These are phyloP conservation scores for Onchidella celtica DNA, from an alignment of 2,888 invertebrate species.

Conservation along the genomic window DNA sequence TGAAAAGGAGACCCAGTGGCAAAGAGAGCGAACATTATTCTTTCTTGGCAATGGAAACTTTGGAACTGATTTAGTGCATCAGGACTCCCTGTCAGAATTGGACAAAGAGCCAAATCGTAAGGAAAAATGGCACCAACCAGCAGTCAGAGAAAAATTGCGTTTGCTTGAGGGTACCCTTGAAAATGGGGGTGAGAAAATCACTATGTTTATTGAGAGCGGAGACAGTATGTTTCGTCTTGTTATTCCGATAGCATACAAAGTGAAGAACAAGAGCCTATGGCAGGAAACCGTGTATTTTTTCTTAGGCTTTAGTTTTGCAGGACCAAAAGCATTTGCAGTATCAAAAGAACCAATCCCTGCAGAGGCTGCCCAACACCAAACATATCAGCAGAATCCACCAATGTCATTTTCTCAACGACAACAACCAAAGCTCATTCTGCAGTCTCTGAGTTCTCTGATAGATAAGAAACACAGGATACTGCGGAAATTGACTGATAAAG, in stretches of 20 bases:
- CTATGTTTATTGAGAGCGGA: background rate
- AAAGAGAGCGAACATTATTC: background rate
- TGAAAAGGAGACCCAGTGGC: background rate
- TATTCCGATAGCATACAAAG: background rate
- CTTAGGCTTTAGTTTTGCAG: constrained; percentile 1
- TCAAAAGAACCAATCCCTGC: background rate
- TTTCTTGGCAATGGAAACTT: background rate
- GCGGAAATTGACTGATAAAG: too few relatives aligned
- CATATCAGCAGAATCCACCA: too few relatives aligned
- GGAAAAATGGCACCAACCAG: constrained; percentile 6
- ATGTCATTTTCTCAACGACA: too few relatives aligned
- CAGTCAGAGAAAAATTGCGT: background rate
- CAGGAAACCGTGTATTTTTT: background rate
- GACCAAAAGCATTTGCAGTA: constrained; percentile 6
- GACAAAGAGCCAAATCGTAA: background rate
- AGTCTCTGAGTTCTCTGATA: too few relatives aligned
- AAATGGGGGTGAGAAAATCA: background rate
- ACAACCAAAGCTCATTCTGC: too few relatives aligned
- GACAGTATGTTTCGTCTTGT: background rate
- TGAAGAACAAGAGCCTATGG: background rate
- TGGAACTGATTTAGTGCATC: background rate
- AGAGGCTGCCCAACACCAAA: too few relatives aligned
- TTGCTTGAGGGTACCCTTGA: background rate
- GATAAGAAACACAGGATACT: too few relatives aligned
- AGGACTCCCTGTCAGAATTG: background rate